Evolutionary conservation across 2,888 invertebrate species (phyloP).

Genomic region (Drosophila anomalata): DNA sequence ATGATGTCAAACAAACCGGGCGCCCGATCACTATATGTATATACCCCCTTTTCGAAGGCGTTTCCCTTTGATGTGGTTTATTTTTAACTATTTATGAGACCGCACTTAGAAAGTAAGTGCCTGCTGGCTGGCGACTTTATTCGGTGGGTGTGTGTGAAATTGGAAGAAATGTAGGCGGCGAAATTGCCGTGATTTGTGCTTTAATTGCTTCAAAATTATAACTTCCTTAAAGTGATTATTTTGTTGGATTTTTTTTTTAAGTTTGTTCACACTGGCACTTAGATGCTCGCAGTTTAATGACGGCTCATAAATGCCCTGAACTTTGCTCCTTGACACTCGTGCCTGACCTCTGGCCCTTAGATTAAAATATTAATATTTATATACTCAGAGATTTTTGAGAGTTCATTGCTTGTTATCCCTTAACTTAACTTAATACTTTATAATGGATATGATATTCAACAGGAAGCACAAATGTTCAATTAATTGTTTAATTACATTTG

Average conservation of each 20-base stretch:
- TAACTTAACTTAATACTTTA: neutral
- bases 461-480: conserved; percentile 45
- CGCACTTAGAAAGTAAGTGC: conserved; percentile 10
- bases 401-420: conserved; percentile 1
- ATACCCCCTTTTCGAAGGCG: conserved; percentile 4
- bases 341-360: conserved; percentile 14
- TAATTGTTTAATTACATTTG: conserved; percentile 39
- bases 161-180: conserved; percentile 31
- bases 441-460: conserved; percentile 16
- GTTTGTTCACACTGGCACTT: conserved; percentile 34
- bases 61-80: conserved; percentile 43
- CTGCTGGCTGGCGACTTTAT: neutral
- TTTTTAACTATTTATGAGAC: conserved; percentile 43
- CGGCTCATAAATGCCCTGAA: conserved; percentile 5
- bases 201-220: conserved; percentile 33
- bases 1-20: conserved; percentile 43
- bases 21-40: conserved; percentile 12
- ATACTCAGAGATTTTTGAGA: neutral
- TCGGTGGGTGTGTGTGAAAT: conserved; percentile 3
- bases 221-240: conserved; percentile 36
- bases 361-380: conserved; percentile 2
- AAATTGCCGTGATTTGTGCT: conserved; percentile 16
- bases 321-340: conserved; percentile 19
- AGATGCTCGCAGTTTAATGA: conserved; percentile 1
- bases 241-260: conserved; percentile 28